Conservation (phyloP, 2,113 vertebrate species). For the Mesoclemmys tuberculata region DNA sequence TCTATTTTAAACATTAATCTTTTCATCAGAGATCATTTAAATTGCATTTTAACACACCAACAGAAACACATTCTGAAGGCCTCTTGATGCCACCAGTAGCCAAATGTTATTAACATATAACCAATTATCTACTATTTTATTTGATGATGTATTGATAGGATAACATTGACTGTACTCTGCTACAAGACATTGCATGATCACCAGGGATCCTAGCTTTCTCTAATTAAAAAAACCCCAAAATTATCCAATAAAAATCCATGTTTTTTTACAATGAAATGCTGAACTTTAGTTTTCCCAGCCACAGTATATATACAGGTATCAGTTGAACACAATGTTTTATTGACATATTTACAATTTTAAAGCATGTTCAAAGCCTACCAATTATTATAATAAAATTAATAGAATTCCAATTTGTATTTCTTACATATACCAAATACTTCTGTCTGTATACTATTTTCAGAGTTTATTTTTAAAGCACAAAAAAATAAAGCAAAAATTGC, state of each 20-base stretch:
- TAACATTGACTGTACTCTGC: not conserved
- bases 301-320: not conserved
- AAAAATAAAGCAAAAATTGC: not conserved
- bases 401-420: not conserved
- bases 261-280: not conserved
- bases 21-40: not conserved
- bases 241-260: not conserved
- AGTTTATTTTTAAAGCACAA: not conserved
- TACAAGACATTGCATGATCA: not conserved
- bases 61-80: not conserved
- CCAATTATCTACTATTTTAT: not conserved
- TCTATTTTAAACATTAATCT: not conserved
- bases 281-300: not conserved
- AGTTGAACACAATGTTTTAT: not conserved
- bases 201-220: not conserved
- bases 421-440: not conserved
- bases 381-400: not conserved
- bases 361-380: not conserved
- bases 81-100: fast-evolving
- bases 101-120: not conserved
- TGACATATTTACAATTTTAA: not conserved
- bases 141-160: not conserved
- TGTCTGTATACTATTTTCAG: not conserved
- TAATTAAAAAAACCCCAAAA: not conserved
- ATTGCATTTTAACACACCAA: not conserved